Evolutionary conservation across 2,797 vertebrate genomes (phyloP).

Genomic region (Smutsia gigantea): DNA sequence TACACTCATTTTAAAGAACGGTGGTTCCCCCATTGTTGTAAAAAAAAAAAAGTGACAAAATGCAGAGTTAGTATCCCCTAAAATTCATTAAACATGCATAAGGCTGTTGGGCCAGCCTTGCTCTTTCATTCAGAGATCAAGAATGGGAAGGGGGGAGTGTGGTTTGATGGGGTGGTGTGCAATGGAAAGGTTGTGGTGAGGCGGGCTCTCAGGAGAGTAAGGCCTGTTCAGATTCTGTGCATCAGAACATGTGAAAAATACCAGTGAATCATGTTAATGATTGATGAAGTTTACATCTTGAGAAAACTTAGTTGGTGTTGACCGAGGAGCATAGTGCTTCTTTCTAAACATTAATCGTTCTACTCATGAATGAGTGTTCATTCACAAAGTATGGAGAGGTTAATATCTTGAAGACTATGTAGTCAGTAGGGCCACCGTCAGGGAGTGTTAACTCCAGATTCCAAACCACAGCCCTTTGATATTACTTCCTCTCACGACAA

Average conservation of each 20-base stretch:
- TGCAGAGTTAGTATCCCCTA: neutral
- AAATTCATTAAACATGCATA: neutral
- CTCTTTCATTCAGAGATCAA: neutral
- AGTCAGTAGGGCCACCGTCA: neutral
- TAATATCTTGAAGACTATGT: neutral
- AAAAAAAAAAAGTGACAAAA: neutral
- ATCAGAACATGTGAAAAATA: neutral
- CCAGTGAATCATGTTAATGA: neutral
- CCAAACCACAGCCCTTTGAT: conserved; percentile 29
- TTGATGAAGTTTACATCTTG: neutral
- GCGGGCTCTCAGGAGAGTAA: neutral
- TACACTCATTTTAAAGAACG: conserved; percentile 41
- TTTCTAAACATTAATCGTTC: neutral
- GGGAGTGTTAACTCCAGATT: conserved; percentile 47
- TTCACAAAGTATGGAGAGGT: neutral
- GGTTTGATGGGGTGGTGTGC: neutral
- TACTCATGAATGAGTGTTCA: neutral
- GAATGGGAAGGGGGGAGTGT: neutral
- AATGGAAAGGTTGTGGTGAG: neutral
- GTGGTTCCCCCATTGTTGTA: conserved; percentile 24
- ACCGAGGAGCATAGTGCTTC: neutral
- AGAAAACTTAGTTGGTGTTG: neutral
- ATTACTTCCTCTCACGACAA: conserved; percentile 8
- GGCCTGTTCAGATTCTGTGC: neutral
- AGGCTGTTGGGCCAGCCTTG: neutral